Conservation (phyloP, 2,888 invertebrate species). For the Lochmaea capreae region DNA sequence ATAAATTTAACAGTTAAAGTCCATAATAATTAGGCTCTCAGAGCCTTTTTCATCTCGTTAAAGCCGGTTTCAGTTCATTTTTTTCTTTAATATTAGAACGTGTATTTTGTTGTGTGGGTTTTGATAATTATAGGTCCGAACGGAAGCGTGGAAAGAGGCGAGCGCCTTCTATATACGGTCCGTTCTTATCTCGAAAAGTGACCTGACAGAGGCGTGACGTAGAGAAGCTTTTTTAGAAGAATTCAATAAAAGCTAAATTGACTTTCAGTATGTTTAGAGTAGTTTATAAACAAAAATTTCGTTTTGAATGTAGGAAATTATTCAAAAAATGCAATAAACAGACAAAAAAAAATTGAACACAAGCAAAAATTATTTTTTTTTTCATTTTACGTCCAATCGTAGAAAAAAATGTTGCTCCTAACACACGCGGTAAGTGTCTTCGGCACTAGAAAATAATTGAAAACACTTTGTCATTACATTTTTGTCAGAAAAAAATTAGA, state of each 20-base stretch:
- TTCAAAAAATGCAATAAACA: too few relatives aligned
- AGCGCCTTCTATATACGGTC: slow-evolving; percentile 26
- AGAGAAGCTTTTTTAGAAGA: neutral
- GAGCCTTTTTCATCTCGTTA: slow-evolving; percentile 46
- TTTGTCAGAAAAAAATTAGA: too few relatives aligned
- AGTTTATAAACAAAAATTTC: too few relatives aligned
- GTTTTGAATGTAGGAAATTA: too few relatives aligned
- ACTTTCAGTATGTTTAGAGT: too few relatives aligned
- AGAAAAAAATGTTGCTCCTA: too few relatives aligned
- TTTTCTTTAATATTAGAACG: slow-evolving; percentile 10
- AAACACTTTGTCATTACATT: too few relatives aligned
- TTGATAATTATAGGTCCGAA: slow-evolving; percentile 63
- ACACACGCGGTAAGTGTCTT: too few relatives aligned
- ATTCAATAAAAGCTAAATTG: neutral
- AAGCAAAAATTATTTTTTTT: too few relatives aligned
- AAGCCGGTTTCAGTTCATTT: slow-evolving; percentile 48
- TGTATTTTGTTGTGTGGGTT: slow-evolving; percentile 57
- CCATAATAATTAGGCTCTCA: slow-evolving; percentile 47
- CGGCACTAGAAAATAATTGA: too few relatives aligned
- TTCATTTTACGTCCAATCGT: too few relatives aligned
- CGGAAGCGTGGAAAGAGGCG: slow-evolving; percentile 55
- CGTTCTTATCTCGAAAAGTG: neutral
- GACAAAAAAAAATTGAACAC: too few relatives aligned
- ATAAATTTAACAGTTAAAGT: slow-evolving; percentile 46
- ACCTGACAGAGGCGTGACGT: slow-evolving; percentile 5